Evolutionary conservation across 2,888 invertebrate species (phyloP).

Genomic region (Heliconius charithonia): DNA sequence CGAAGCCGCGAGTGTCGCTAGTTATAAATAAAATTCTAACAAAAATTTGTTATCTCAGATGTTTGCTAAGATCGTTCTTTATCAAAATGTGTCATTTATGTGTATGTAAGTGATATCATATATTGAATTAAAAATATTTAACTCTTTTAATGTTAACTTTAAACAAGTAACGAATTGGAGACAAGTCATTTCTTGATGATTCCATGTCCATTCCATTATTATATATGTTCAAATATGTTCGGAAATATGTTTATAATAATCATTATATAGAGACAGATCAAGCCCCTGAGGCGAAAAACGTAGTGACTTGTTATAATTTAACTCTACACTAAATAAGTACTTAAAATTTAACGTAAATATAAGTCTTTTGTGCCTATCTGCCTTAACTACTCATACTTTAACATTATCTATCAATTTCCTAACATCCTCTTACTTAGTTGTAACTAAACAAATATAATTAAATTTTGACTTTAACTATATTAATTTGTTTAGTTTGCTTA

Average conservation of each 20-base stretch:
- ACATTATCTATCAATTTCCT: not conserved
- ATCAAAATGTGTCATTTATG: conserved; percentile 15
- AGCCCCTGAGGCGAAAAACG: not conserved
- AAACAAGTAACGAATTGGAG: not conserved
- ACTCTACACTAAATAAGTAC: not conserved
- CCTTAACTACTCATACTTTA: not conserved
- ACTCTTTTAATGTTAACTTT: conserved; percentile 1
- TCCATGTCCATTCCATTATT: not conserved
- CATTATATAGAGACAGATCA: no score
- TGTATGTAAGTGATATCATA: not conserved
- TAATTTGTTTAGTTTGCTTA: conserved; percentile 4
- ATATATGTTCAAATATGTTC: not conserved
- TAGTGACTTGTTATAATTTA: not conserved
- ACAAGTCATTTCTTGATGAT: not conserved
- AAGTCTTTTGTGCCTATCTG: no score
- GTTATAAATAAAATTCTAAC: not conserved
- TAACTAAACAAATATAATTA: not conserved
- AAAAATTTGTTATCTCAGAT: not conserved
- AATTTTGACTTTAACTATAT: not conserved
- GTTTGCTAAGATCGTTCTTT: not conserved
- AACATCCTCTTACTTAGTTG: not conserved
- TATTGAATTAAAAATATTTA: not conserved
- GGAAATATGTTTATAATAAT: no score
- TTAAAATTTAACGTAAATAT: no score
- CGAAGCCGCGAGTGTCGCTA: no score